phyloP scores from a whole-genome alignment of 30 jellyfish, hydroid and myxozoan genomes.

The Cassiopea xamachana region DNA sequence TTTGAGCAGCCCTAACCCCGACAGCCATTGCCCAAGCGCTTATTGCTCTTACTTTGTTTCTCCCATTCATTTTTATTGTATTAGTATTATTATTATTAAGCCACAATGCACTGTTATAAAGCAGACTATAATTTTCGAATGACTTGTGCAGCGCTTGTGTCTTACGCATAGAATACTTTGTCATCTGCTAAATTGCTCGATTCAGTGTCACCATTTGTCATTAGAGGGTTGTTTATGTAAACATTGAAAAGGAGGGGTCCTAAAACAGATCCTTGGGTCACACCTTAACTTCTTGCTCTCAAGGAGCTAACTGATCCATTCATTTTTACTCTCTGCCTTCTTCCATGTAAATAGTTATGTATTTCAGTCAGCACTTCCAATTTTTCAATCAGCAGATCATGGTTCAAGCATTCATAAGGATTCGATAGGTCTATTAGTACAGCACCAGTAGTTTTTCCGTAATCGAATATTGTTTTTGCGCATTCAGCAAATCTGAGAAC shows the following conservation, averaged over 20 bases:
- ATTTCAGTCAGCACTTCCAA: not conserved
- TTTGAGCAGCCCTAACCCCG: no score
- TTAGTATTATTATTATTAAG: no score
- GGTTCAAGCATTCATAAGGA: not conserved
- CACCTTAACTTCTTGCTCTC: not conserved
- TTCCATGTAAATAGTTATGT: not conserved
- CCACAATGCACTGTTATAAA: not conserved
- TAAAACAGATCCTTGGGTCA: not conserved
- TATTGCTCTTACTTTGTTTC: no score
- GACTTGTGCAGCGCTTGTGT: not conserved
- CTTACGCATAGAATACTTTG: not conserved
- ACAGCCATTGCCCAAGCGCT: no score
- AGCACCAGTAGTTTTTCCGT: not conserved
- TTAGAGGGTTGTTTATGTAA: not conserved
- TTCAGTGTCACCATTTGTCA: not conserved
- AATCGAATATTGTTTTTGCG: not conserved
- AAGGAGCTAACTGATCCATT: not conserved
- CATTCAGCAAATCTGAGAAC: not conserved
- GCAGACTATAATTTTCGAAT: not conserved
- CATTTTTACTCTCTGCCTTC: not conserved
- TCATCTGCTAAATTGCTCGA: not conserved
- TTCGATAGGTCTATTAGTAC: not conserved
- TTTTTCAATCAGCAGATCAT: not conserved
- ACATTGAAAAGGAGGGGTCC: not conserved
- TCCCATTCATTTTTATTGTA: not conserved